Base-by-base conservation (phyloP, 1,140 invertebrate genomes). In the Monomorium pharaonis region DNA sequence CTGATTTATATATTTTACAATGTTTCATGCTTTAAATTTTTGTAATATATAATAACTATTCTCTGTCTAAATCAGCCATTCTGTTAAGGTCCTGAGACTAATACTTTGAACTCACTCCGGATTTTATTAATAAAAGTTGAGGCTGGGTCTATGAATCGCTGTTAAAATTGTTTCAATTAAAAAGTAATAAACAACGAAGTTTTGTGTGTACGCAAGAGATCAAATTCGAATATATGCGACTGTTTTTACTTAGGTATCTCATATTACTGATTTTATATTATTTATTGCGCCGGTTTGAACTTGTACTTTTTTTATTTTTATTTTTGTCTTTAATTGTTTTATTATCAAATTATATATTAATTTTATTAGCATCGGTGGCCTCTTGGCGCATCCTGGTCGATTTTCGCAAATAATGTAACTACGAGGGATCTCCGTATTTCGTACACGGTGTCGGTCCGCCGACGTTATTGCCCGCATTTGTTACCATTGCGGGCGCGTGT, bases 401-500 rank as follows among this genome's bases (percentile, higher is more conserved):
- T 63, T 76, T 62, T 27, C 62, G 16, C 62, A 47, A 27, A n/a
- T 63, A 51, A 76, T n/a, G 63, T 62, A 84, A 63, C 84, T 33
- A 42, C 47, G 72, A 49, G 81, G 76, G 49, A 85, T 51, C 62
- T 85, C 47, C 60, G 76, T 69, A 69, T 81, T 60, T 81, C 76
- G 84, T 69, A 18, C 47, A 62, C 58, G 42, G n/a, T 63, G 76
- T 67, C 74, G 83, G 74, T 76, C 87, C 65, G 65, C 49, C 65
- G 70, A 78, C 88, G 80, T 89, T 89, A 89, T 89, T 89, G 85
- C 78, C 65, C 90, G 70, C 83, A 91, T 91, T 87, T 80, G 84
- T 91, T 91, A 89, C 85, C 67, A 89, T 91, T 88, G 56, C 72
- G 54, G 75, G 77, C 63, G 42, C 72, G 69, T 42, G 72, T 88